A percentile compares a stretch with the other conserved stretches of the same genome.
Conservation (phyloP, 2,888 invertebrate species). For the Terebella lapidaria region DNA sequence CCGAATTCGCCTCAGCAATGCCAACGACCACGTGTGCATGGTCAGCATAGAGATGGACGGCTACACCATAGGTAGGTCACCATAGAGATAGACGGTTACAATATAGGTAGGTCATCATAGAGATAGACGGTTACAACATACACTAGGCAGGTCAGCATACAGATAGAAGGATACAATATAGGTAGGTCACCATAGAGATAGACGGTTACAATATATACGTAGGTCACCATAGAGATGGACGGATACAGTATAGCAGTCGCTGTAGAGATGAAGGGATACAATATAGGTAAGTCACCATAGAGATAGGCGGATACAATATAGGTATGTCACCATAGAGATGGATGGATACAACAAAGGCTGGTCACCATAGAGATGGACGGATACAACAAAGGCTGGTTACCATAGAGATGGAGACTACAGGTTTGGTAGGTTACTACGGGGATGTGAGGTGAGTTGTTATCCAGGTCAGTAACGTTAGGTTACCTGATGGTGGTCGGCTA, state of each 20-base stretch:
- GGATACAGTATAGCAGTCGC: too few species aligned
- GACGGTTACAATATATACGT: too few species aligned
- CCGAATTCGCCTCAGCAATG: slow-evolving; percentile 12
- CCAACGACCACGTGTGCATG: slow-evolving; percentile 6
- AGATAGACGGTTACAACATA: background rate
- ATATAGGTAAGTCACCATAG: too few species aligned
- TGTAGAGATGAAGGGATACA: too few species aligned
- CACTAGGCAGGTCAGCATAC: slow-evolving; percentile 1
- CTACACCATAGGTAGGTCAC: slow-evolving; percentile 5
- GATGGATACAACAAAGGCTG: too few species aligned
- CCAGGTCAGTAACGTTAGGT: background rate
- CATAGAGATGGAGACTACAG: background rate
- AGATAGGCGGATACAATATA: too few species aligned
- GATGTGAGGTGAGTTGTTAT: background rate
- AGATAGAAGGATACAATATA: too few species aligned
- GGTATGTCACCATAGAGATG: too few species aligned
- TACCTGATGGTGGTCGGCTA: background rate
- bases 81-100: background rate
- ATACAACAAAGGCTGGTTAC: background rate
- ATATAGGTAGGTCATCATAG: slow-evolving; percentile 2
- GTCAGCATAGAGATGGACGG: slow-evolving; percentile 8
- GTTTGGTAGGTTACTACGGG: background rate
- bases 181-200: too few species aligned
- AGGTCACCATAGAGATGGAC: too few species aligned
- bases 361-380: too few species aligned